A percentile compares a stretch with the other conserved stretches of the same genome.
These are phyloP conservation scores for Muscicapa adusta DNA, from an alignment of 2,113 vertebrate species.

Conservation along the genomic window DNA sequence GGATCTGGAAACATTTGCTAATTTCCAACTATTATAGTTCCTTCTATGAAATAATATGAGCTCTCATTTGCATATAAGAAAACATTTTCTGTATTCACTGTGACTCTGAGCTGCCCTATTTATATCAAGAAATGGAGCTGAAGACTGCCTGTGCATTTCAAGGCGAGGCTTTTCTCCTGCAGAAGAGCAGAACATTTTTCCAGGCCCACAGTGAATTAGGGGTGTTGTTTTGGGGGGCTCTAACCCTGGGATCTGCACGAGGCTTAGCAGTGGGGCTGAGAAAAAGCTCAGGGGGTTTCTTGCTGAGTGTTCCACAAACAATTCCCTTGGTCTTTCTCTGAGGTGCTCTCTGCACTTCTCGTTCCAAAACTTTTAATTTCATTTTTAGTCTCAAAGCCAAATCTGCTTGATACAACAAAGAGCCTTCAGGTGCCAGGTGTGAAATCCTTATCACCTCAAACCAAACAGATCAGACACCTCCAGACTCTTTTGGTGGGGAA, in stretches of 20 bases:
- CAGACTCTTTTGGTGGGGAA: not conserved
- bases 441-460: not conserved
- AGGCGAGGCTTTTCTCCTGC: slow-evolving; percentile 14
- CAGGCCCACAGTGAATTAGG: not conserved
- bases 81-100: slow-evolving; percentile 20
- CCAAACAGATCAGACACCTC: not conserved
- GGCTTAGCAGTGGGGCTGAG: not conserved
- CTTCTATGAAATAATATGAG: slow-evolving; percentile 20
- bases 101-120: slow-evolving; percentile 42
- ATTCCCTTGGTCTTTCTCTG: not conserved
- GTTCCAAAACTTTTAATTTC: not conserved
- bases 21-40: slow-evolving; percentile 31
- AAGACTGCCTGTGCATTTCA: not conserved
- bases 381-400: not conserved
- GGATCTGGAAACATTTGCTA: slow-evolving; percentile 31
- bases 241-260: not conserved
- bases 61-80: slow-evolving; percentile 46
- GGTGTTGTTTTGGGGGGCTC: not conserved
- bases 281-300: not conserved
- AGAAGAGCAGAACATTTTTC: not conserved
- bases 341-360: not conserved
- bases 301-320: not conserved
- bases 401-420: not conserved
- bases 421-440: not conserved
- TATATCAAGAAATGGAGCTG: slow-evolving; percentile 39